Conservation (phyloP, 1,140 invertebrate species). For the Calliopsis andreniformis region DNA sequence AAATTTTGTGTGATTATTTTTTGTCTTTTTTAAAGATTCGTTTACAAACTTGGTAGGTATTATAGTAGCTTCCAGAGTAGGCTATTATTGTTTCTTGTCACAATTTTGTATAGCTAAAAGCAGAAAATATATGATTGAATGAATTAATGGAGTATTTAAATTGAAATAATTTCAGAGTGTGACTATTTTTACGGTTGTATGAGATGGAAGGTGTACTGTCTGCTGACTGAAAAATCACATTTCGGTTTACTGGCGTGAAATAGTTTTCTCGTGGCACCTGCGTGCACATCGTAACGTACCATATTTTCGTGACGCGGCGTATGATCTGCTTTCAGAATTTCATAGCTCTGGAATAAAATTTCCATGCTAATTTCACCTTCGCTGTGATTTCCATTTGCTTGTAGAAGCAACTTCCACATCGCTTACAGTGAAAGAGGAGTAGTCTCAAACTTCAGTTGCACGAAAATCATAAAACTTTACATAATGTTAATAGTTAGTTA, state of each 20-base stretch:
- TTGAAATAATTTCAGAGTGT: neutral
- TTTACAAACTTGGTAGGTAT: too few species aligned
- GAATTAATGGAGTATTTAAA: too few species aligned
- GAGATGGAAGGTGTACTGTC: neutral
- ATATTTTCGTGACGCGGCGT: neutral
- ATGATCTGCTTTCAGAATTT: neutral
- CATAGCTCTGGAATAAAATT: neutral
- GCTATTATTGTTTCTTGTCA: too few species aligned
- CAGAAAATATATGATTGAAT: too few species aligned
- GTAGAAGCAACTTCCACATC: neutral
- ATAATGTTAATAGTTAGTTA: too few species aligned
- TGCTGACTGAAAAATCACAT: neutral
- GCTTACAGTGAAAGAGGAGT: too few species aligned
- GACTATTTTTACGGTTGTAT: neutral
- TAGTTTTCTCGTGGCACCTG: neutral
- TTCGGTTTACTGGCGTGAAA: conserved; percentile 7
- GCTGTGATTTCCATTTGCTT: neutral
- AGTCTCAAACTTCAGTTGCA: neutral
- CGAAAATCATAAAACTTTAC: too few species aligned
- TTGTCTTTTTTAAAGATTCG: too few species aligned
- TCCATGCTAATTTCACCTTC: neutral
- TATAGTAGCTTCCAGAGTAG: too few species aligned
- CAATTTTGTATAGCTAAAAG: too few species aligned
- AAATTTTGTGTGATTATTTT: too few species aligned
- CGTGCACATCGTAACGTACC: neutral